Evolutionary conservation across 2,888 invertebrate species (phyloP), one percentile per base, ranked within the genome.

Genomic region (Spisula solida): DNA sequence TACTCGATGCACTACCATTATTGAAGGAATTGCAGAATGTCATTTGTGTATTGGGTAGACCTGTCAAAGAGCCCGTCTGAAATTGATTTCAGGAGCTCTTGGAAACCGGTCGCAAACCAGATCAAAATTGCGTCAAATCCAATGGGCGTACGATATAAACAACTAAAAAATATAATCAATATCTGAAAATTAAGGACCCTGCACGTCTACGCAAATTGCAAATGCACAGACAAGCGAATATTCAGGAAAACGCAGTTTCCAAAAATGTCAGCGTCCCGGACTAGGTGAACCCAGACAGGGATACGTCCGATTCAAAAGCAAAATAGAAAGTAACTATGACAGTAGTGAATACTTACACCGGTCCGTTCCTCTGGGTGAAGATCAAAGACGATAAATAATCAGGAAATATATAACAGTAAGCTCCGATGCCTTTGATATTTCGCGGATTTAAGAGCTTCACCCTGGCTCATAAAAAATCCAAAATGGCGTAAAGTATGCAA

Each of bases 401-500:
- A 90, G 92, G 86, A 93, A 89, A 87, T 88, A 86, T 66, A 83
- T 85, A 85, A 82, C 91, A 81, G 78, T 81, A 85, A 75, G 89
- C 88, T 89, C 92, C 90, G 95, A 95, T 95, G 95, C 91, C 90
- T 86, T 87, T 86, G 95, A 95, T 95, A 93, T 92, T 89, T 87
- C 85, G 88, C 87, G 91, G 95, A 94, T 95, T 94, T 91, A 87
- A 87, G 86, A 88, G 89, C 82, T 87, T 90, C 92, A 88, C 93
- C 87, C 88, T 89, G 81, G 90, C 87, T 85, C 90, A 91, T 90
- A 90, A 82, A 85, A 79, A 81, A 92, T 87, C 94, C 95, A 96
- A 96, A 93, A 96, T 96, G 95, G 95, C 95, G 95, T 75, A 92
- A 92, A 92, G 94, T 95, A 95, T 95, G 95, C 94, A 95, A 95